Evolutionary conservation across 2,797 vertebrate genomes (phyloP), one percentile per base, ranked within the genome.

Genomic region (Smutsia temminckii): DNA sequence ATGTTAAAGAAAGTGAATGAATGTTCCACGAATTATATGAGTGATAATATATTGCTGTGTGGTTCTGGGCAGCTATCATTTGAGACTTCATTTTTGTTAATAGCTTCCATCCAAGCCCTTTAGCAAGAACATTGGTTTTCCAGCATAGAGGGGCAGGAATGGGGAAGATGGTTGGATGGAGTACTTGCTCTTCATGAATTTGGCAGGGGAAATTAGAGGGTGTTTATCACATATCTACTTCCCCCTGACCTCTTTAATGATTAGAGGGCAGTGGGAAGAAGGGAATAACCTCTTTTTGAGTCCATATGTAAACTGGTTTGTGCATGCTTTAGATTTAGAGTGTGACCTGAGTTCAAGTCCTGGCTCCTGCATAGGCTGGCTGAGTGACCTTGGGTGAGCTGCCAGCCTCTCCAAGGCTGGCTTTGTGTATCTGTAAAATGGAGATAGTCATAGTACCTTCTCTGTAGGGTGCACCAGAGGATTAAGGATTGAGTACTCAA

Each of bases 1-100:
- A 72, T 87, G 78, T 96, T 98, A 96, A 88, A 81, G 85, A 95
- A 95, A 97, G 90, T 85, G 95, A 92, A 93, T 74, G 86, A 92
- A 34, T 84, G 53, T 93, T 95, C 80, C 83, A 1, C 55, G 86
- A 96, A 2, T 75, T 86, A 0, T 20, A 81, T 89, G 86, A 96
- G 77, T 23, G 49, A 37, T 3, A 0, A 83, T 96, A 71, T 66
- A 46, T 83, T 89, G 42, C 88, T 64, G 8, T 78, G 32, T 0
- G 0, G 40, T 91, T 96, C 83, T 85, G 94, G 80, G 83, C 88
- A 94, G 75, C 85, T 68, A 69, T 95, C 88, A 85, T 96, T 97
- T 94, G 92, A 96, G 87, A 88, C 95, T 97, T 97, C 91, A 75
- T 89, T 93, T 74, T 64, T 89, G 80, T 72, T 93, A 96, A 85